Base-by-base conservation (phyloP, 2,888 invertebrate genomes). In the Troides oblongomaculatus region DNA sequence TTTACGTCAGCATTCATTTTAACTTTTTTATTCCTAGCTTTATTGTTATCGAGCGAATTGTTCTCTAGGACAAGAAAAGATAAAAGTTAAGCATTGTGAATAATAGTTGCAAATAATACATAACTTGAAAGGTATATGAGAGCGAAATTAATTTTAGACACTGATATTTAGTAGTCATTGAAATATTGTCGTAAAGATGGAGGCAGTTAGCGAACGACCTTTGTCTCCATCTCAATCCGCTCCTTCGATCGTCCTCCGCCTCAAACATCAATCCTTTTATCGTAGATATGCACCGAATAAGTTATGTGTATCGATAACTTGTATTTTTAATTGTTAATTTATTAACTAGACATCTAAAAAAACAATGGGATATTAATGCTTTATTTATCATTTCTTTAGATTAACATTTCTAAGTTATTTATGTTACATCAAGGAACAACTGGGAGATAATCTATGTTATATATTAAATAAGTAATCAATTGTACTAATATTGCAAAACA, bases 261-360 rank as follows among this genome's bases (percentile, higher is more conserved):
- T 90, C 88, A 86, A 90, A 90, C 83, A 87, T 90, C 92, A 92
- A 92, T 92, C 92, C 92, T 91, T 92, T 92, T 91, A 92, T 78
- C 80, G 74, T 82, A 88, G 88, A 74, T 68, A 80, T 57, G 86
- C 72, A 71, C 66, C 65, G 21, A 36, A 56, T 64, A n/a, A 21
- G 7, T 0, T 74, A 71, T 78, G 76, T 75, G 78, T 77, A 75
- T 78, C 78, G 77, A 78, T 73, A 74, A 30, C 61, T 21, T 23
- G n/a, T 23, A 12, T 18, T n/a, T 53, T 53, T 53, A 18, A 18
- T 53, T 53, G n/a, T n/a, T 46, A 46, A 46, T 7, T 46, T 12
- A 46, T 14, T 1, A 2, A 14, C 4, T 46, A 10, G 2, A 12
- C 2, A 46, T 4, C 14, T 1, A n/a, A 5, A 53, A n/a, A n/a